Evolutionary conservation across 1,140 invertebrate species (phyloP), one percentile per base, ranked within the genome.

Genomic region (Melanaphis sacchari): DNA sequence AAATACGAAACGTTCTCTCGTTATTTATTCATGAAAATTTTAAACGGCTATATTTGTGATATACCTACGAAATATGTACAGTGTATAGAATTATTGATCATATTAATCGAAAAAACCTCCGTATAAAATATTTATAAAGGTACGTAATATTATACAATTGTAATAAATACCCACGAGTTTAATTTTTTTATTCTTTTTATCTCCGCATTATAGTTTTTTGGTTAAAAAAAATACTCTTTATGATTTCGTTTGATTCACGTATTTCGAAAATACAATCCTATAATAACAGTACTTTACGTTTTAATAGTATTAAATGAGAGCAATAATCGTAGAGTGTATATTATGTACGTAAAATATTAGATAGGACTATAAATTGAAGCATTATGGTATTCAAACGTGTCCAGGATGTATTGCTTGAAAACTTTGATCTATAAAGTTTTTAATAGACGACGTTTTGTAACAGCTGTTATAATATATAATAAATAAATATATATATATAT

Each of bases 1-100:
- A 84, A 85, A 41, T 85, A 76, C 31, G 24, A 76, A 76, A 76
- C n/a, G 4, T n/a, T 31, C 31, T 66, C 31, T 76, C 59, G 59
- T 76, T 76, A 76, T 76, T 76, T 76, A 76, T 76, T 76, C 59
- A 76, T 76, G 59, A 76, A 76, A 82, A 21, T 81, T 36, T 36
- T 81, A 81, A 82, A 82, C 81, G 36, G 22, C 38, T 40, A 1
- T 24, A 82, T 82, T 82, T 82, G 22, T 36, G 24, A 0, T 18
- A 5, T 59, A 59, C 59, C 31, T n/a, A 18, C 31, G 6, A 76
- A 76, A 76, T 36, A 36, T 76, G 31, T 18, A 76, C 59, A 76
- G 36, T n/a, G 22, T 15, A 76, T n/a, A n/a, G n/a, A 76, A n/a
- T 76, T 76, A 76, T 31, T 76, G 59, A 76, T n/a, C 31, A n/a